Base-by-base conservation (phyloP, 2,888 invertebrate genomes). In the Oscheius onirici region DNA sequence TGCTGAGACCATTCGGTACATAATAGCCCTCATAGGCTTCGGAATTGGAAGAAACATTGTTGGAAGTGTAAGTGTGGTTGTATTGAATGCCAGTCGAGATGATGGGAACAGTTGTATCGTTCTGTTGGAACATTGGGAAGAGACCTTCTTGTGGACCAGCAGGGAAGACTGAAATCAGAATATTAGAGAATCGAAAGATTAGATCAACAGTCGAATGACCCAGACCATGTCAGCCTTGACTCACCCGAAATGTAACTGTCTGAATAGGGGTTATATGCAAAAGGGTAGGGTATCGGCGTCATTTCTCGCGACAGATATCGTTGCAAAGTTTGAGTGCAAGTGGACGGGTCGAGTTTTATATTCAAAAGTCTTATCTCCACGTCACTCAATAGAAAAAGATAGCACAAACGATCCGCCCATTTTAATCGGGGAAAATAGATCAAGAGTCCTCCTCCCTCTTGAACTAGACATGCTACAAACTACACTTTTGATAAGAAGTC, bases 11-110 rank as follows among this genome's bases (percentile, higher is more conserved):
- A 17, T 63, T 63, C 10, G 63, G 63, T 8, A 63, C 63, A 24
- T 65, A 44, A 26, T 63, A 44, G 24, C 17, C 28, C 28, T 52
- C 41, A 24, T 58, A 65, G 11, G 40, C 28, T 3, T 63, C 63
- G 26, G 46, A 28, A n/a, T 60, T 24, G 24, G 52, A 26, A 22
- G 54, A 34, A 22, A 34, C 15, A 15, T 11, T 34, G n/a, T 22
- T 26, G n/a, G 26, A 20, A 44, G 57, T 57, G 51, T 69, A 69
- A 13, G 58, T 20, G 43, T 69, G 69, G 24, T 69, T 54, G 51
- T 28, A 69, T 11, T 69, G 69, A 11, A 69, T 58, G 3, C 69
- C 69, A n/a, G 46, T 60, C 17, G 69, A 69, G 40, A 57, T 26
- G 1, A 69, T 60, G 6, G 57, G 58, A 15, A 46, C 58, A 20